phyloP scores from a whole-genome alignment of 1,140 invertebrate genomes.

The Heliconius congener region DNA sequence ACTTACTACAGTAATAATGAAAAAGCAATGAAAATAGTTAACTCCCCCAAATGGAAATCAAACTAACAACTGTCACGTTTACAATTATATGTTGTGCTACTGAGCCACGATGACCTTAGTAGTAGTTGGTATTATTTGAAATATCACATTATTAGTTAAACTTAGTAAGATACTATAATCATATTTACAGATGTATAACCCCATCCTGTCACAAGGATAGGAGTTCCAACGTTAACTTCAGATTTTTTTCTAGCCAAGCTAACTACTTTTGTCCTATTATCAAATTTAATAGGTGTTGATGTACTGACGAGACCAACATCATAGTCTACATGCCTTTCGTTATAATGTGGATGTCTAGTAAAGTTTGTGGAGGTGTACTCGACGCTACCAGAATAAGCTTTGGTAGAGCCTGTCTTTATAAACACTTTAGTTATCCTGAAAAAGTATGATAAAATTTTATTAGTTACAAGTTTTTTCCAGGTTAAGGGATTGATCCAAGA shows the following conservation, averaged over 20 bases:
- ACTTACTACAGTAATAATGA: too few species aligned
- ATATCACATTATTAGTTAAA: too few species aligned
- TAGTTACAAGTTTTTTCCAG: background rate
- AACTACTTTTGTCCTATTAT: constrained; percentile 48
- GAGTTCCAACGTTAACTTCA: constrained; percentile 42
- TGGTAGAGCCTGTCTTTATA: constrained; percentile 54
- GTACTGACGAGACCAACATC: constrained; percentile 15
- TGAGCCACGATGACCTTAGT: too few species aligned
- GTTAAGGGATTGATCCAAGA: too few species aligned
- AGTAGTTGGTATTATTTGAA: too few species aligned
- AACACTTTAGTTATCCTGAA: constrained; percentile 52
- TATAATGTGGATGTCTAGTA: constrained; percentile 58
- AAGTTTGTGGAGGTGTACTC: constrained; percentile 41
- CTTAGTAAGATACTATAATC: background rate
- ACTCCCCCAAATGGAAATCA: too few species aligned
- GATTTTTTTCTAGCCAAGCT: constrained; percentile 33
- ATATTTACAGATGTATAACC: constrained; percentile 66
- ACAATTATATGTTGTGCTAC: too few species aligned
- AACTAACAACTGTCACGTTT: too few species aligned
- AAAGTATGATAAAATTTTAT: background rate
- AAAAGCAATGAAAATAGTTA: too few species aligned
- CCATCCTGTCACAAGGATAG: constrained; percentile 63
- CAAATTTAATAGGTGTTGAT: constrained; percentile 27
- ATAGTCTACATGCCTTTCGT: constrained; percentile 50
- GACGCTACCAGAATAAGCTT: constrained; percentile 49